These are phyloP conservation scores for Dolichomitus sp. DNA, from an alignment of 2,888 invertebrate genomes.

Conservation along the genomic window DNA sequence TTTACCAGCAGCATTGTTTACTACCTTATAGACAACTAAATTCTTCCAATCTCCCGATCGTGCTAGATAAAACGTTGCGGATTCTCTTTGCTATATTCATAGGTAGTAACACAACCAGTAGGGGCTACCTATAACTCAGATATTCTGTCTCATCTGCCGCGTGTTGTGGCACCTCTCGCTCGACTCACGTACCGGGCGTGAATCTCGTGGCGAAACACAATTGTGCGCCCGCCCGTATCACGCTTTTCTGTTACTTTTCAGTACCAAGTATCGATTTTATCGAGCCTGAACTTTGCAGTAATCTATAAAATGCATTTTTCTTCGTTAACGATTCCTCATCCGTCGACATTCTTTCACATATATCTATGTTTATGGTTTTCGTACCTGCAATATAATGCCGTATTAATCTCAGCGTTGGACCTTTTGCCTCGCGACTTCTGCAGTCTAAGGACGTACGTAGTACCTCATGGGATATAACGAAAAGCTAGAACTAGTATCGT, in stretches of 20 bases:
- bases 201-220: slow-evolving; percentile 65
- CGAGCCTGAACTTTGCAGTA: slow-evolving; percentile 61
- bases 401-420: slow-evolving; percentile 34
- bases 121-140: slow-evolving; percentile 42
- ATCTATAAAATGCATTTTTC: slow-evolving; percentile 65
- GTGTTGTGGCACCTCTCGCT: slow-evolving; percentile 34
- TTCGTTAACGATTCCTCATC: slow-evolving; percentile 57
- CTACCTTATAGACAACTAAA: slow-evolving; percentile 50
- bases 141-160: slow-evolving; percentile 54
- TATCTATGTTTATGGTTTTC: slow-evolving; percentile 59
- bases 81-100: slow-evolving; percentile 52
- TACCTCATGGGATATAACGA: slow-evolving; percentile 9
- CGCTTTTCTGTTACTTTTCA: slow-evolving; percentile 39
- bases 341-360: slow-evolving; percentile 51
- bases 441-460: not conserved
- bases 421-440: not conserved
- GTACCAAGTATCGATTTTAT: slow-evolving; percentile 60
- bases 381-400: slow-evolving; percentile 43
- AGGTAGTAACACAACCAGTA: slow-evolving; percentile 34
- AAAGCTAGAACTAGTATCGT: slow-evolving; percentile 19
- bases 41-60: slow-evolving; percentile 48
- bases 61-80: slow-evolving; percentile 48
- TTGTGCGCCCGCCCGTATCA: slow-evolving; percentile 58
- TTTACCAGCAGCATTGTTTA: slow-evolving; percentile 45
- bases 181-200: slow-evolving; percentile 56